Percentiles rank a stretch among this genome's conserved stretches.
These are phyloP conservation scores for Entomyzon cyanotis DNA, from an alignment of 2,113 vertebrate genomes.

Conservation along the genomic window DNA sequence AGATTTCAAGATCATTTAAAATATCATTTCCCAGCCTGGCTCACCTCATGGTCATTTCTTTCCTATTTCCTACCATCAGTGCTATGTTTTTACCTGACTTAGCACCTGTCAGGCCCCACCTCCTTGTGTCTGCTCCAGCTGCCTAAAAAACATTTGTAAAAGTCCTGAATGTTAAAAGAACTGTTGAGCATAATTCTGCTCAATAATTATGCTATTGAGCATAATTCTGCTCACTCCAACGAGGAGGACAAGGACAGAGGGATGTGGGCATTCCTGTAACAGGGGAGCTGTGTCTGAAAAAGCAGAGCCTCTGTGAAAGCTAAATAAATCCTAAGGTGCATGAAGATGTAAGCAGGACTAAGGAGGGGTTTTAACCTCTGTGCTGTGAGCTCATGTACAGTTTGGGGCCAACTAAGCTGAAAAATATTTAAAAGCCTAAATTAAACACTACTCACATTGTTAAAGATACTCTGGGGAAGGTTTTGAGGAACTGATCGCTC, in stretches of 20 bases:
- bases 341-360: background rate
- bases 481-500: background rate
- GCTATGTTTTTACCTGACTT: background rate
- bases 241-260: background rate
- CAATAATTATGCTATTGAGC: background rate
- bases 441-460: background rate
- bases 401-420: background rate
- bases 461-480: background rate
- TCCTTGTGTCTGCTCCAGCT: background rate
- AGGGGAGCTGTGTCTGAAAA: background rate
- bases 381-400: background rate
- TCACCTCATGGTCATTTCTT: background rate
- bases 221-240: background rate
- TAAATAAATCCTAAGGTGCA: background rate
- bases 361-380: background rate
- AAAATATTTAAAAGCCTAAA: background rate
- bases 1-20: background rate
- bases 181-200: background rate
- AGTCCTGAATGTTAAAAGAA: background rate
- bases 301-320: background rate
- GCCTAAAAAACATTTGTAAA: background rate
- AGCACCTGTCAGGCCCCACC: background rate
- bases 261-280: background rate
- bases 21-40: fast-evolving
- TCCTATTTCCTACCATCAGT: background rate